Conservation (phyloP, 2,113 vertebrate species). For the Sinocyclocheilus anshuiensis region DNA sequence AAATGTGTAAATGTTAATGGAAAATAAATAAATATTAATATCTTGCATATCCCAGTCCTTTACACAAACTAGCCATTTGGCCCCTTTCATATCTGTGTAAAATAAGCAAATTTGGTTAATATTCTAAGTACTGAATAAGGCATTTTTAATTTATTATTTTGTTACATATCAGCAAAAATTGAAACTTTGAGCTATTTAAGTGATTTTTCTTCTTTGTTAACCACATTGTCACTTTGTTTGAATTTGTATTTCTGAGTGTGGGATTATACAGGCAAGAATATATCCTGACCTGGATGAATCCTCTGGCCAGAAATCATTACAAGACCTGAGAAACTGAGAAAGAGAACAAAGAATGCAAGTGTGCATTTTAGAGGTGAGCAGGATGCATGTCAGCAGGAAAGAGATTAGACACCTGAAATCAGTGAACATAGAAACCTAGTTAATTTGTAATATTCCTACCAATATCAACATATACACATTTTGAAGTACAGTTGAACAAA, state of each 20-base stretch:
- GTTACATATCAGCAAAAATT: background rate
- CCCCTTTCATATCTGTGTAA: background rate
- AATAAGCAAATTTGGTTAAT: background rate
- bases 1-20: background rate
- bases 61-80: background rate
- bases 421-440: background rate
- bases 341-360: constrained; percentile 4
- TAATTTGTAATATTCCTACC: background rate
- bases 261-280: background rate
- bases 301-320: background rate
- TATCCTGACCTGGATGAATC: background rate
- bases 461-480: background rate
- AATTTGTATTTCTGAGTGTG: background rate
- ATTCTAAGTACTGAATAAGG: background rate
- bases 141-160: no score
- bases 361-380: background rate
- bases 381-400: constrained; percentile 13
- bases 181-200: background rate
- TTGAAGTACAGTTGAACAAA: background rate
- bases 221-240: background rate
- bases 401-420: constrained; percentile 3
- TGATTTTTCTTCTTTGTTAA: background rate
- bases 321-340: background rate
- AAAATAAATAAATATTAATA: background rate
- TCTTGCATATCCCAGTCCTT: background rate